phyloP scores from a whole-genome alignment of 2,797 vertebrate genomes.

The Sebastiscus albofasciatus region DNA sequence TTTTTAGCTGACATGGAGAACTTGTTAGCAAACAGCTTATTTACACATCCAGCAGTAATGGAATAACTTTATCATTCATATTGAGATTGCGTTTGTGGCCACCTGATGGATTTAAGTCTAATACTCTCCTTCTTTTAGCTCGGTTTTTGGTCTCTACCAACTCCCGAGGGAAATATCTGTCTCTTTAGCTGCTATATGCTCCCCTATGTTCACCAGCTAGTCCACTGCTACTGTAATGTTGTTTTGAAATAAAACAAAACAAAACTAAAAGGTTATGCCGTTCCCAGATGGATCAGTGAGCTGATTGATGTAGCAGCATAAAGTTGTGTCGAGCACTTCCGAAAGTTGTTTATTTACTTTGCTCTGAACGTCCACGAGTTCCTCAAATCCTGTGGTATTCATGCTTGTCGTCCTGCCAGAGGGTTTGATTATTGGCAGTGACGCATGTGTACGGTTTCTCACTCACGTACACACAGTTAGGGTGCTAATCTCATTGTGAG shows the following conservation, averaged over 20 bases:
- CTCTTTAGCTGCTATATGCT: background rate
- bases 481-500: conserved; percentile 49
- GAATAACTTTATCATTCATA: background rate
- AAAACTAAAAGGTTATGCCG: background rate
- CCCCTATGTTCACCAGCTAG: background rate
- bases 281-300: conserved; percentile 5
- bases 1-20: background rate
- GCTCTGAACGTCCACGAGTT: conserved; percentile 38
- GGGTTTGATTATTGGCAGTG: conserved; percentile 52
- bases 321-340: conserved; percentile 20
- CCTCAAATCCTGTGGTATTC: conserved; percentile 67
- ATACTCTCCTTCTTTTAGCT: background rate
- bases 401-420: conserved; percentile 42
- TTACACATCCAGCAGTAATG: background rate
- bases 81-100: background rate
- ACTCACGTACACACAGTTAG: conserved; percentile 68
- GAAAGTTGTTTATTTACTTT: conserved; percentile 62
- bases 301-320: background rate
- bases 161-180: background rate
- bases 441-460: conserved; percentile 62
- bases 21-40: background rate
- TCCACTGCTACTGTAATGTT: background rate
- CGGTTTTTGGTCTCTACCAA: background rate
- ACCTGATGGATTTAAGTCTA: background rate
- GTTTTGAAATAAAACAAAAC: background rate